Conservation (phyloP, 2,797 vertebrate species). For the Acomys russatus region DNA sequence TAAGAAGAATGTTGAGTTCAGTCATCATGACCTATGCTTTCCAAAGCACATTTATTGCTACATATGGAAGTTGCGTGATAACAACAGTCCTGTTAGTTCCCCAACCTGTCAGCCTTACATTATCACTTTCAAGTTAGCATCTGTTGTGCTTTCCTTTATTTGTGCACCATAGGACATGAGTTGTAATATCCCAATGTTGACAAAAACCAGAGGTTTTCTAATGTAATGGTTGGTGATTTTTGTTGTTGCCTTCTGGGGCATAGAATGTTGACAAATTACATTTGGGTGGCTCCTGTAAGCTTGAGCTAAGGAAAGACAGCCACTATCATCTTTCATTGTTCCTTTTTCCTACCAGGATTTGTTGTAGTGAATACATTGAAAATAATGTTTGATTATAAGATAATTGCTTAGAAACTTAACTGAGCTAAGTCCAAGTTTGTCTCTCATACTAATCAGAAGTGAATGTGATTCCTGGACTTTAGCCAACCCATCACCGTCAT, state of each 20-base stretch:
- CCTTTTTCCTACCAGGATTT: conserved; percentile 41
- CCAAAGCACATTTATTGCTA: conserved; percentile 1
- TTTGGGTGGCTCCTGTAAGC: neutral
- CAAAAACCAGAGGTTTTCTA: neutral
- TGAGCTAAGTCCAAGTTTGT: conserved; percentile 71
- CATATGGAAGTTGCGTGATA: conserved; percentile 1
- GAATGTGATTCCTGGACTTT: conserved; percentile 69
- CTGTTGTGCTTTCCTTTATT: neutral
- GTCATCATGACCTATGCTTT: neutral
- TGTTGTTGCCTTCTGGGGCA: neutral
- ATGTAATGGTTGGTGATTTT: neutral
- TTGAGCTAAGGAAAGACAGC: conserved; percentile 34
- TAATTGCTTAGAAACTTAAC: conserved; percentile 63
- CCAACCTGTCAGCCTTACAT: neutral
- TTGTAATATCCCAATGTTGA: neutral
- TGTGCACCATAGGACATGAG: neutral
- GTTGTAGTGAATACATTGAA: conserved; percentile 55
- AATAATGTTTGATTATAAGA: conserved; percentile 81
- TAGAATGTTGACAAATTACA: conserved; percentile 26
- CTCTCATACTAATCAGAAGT: conserved; percentile 77
- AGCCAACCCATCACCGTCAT: conserved; percentile 68
- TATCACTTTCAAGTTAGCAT: conserved; percentile 31
- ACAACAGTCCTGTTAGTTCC: conserved; percentile 30
- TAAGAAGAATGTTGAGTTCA: conserved; percentile 57
- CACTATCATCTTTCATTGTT: conserved; percentile 48